Percentiles rank a stretch among this genome's conserved stretches.
Conservation (phyloP, 2,797 vertebrate species). For the Manis javanica region DNA sequence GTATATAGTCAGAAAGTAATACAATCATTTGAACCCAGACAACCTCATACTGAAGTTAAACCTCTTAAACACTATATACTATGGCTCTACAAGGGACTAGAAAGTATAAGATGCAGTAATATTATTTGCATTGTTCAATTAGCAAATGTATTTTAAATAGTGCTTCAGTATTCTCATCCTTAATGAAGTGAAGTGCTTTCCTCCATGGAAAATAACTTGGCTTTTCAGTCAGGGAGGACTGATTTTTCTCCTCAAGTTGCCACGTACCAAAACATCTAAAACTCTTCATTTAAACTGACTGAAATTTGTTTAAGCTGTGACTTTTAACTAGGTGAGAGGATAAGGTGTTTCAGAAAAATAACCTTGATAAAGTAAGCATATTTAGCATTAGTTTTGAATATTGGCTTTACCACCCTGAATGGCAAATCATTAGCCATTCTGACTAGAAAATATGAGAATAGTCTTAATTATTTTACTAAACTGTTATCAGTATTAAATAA, state of each 20-base stretch:
- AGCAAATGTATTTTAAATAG: background rate
- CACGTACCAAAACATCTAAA: background rate
- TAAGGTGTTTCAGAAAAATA: background rate
- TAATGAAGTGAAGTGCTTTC: background rate
- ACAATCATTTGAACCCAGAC: background rate
- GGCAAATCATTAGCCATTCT: background rate
- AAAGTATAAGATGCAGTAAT: background rate
- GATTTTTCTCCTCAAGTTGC: background rate
- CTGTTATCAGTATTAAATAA: background rate
- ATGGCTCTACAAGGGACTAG: background rate
- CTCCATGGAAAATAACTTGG: background rate
- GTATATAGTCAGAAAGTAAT: background rate
- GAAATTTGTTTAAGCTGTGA: background rate
- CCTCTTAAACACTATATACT: background rate
- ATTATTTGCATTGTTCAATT: background rate
- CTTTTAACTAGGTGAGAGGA: background rate
- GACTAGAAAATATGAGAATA: background rate
- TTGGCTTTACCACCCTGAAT: background rate
- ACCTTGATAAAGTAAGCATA: background rate
- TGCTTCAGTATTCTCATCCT: background rate
- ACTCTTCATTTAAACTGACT: background rate
- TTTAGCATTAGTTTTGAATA: background rate
- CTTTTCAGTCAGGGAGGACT: background rate
- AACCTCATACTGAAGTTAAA: background rate
- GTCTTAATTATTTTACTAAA: background rate